Evolutionary conservation across 1,140 invertebrate species (phyloP).

Genomic region (Drosophila truncata): DNA sequence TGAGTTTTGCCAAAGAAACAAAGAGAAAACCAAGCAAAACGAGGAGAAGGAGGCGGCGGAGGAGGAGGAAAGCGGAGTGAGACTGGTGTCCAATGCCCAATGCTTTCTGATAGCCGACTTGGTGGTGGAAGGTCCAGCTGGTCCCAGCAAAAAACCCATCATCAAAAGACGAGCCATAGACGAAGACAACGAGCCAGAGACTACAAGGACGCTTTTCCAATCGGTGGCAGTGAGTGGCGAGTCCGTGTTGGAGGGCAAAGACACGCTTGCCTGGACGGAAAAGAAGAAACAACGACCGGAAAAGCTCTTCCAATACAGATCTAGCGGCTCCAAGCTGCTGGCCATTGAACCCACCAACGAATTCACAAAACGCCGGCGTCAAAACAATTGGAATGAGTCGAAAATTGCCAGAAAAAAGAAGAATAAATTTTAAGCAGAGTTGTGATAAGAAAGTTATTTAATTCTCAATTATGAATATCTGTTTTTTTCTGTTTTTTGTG

Average conservation of each 20-base stretch:
- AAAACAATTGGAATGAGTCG: constrained; percentile 59
- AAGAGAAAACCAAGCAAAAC: not conserved
- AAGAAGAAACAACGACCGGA: constrained; percentile 16
- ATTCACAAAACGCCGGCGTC: constrained; percentile 41
- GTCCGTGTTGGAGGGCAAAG: constrained; percentile 31
- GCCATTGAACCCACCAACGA: constrained; percentile 50
- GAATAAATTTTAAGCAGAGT: constrained; percentile 30
- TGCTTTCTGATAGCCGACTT: constrained; percentile 48
- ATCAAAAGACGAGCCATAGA: constrained; percentile 33
- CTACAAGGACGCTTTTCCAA: constrained; percentile 19
- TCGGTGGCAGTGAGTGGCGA: constrained; percentile 42
- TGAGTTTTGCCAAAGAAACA: constrained; percentile 28
- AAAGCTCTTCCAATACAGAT: constrained; percentile 49
- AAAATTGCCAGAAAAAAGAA: constrained; percentile 41
- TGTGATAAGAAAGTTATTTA: constrained; percentile 17
- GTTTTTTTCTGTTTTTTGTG: not conserved
- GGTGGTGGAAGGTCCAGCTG: constrained; percentile 8
- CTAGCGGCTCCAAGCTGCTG: constrained; percentile 34
- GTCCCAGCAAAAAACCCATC: constrained; percentile 44
- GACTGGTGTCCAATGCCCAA: constrained; percentile 47
- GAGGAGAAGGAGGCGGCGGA: not conserved
- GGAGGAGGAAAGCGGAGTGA: not conserved
- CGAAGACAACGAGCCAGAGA: not conserved
- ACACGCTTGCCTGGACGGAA: constrained; percentile 37
- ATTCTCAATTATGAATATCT: not conserved